Conservation (phyloP, 2,888 invertebrate genomes). For the Caenorhabditis afra region DNA sequence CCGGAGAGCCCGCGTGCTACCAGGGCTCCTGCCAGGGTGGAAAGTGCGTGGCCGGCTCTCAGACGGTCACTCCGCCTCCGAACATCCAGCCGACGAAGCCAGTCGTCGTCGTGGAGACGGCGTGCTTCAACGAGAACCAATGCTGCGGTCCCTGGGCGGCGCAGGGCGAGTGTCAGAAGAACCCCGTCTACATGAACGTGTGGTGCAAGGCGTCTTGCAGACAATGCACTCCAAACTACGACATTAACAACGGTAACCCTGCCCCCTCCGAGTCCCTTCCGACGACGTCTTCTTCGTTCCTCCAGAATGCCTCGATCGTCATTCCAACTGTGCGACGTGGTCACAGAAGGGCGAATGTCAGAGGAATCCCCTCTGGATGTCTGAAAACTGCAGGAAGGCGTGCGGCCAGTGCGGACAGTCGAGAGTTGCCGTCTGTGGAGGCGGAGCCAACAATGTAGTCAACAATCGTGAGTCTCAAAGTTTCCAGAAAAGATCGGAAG, state of each 20-base stretch:
- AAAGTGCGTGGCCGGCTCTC: constrained; percentile 64
- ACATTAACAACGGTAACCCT: constrained; percentile 57
- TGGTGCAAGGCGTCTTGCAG: constrained; percentile 75
- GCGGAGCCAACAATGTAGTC: constrained; percentile 21
- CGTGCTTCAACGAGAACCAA: constrained; percentile 77
- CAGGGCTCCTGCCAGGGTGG: constrained; percentile 73
- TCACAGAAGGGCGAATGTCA: constrained; percentile 71
- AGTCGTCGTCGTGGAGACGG: constrained; percentile 50
- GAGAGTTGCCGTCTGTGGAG: constrained; percentile 60
- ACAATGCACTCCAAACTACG: constrained; percentile 67
- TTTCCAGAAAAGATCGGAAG: not conserved
- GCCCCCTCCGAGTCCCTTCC: not conserved
- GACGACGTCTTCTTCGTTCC: not conserved
- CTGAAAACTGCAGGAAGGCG: constrained; percentile 73
- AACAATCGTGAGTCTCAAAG: not conserved
- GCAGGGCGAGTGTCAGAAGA: constrained; percentile 72
- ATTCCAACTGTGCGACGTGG: constrained; percentile 64
- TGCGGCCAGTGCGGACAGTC: constrained; percentile 68
- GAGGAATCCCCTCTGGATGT: constrained; percentile 76
- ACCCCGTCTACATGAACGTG: constrained; percentile 68
- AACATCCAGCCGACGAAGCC: constrained; percentile 53
- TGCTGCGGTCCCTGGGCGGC: constrained; percentile 74
- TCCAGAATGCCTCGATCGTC: constrained; percentile 69
- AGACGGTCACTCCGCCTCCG: constrained; percentile 46
- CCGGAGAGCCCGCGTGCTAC: constrained; percentile 72